These are phyloP conservation scores for Otocyon megalotis DNA, from an alignment of 2,113 vertebrate species.

Conservation along the genomic window DNA sequence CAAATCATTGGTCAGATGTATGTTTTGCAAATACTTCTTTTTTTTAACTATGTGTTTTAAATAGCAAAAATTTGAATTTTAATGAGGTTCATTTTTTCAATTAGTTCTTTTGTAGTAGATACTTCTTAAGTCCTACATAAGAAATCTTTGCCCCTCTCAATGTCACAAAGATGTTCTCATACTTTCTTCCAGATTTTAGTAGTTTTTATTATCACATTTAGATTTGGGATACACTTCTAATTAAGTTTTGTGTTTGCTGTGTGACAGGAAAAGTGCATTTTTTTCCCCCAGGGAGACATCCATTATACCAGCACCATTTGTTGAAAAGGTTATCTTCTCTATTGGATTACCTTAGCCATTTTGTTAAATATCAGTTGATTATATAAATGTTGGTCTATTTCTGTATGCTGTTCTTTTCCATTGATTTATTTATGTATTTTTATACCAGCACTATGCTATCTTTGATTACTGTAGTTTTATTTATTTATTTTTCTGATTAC, in stretches of 20 bases:
- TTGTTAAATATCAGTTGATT: neutral
- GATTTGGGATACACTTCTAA: neutral
- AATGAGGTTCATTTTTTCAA: neutral
- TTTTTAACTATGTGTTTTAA: neutral
- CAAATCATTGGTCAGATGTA: neutral
- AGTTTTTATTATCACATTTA: neutral
- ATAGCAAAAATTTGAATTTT: slow-evolving; percentile 13
- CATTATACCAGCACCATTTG: neutral
- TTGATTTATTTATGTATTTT: neutral
- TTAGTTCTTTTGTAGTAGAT: neutral
- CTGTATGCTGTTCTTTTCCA: neutral
- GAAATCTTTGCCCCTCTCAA: neutral
- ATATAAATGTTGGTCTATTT: neutral
- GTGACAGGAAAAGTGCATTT: neutral
- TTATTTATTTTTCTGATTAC: neutral
- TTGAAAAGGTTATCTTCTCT: neutral
- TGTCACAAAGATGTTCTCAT: neutral
- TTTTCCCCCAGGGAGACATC: neutral
- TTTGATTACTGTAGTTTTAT: slow-evolving; percentile 11
- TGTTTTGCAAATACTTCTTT: neutral
- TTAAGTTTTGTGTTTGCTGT: neutral
- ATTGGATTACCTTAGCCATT: neutral
- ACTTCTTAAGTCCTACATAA: neutral
- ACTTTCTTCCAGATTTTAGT: neutral
- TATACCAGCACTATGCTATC: neutral